These are phyloP conservation scores for Calameuta pallipes DNA, from an alignment of 2,888 invertebrate species.

Conservation along the genomic window DNA sequence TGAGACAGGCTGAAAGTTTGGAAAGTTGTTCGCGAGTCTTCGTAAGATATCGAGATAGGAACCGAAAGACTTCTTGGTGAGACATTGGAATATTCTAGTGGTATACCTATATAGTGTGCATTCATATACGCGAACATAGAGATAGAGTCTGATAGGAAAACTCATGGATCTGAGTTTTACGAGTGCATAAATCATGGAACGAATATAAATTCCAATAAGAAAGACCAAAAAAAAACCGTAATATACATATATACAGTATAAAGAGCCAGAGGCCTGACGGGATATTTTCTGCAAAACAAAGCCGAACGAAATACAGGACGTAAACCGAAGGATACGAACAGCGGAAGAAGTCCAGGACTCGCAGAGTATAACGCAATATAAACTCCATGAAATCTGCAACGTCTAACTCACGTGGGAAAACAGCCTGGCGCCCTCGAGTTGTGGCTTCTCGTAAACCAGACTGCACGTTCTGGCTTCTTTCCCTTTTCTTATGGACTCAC, in stretches of 20 bases:
- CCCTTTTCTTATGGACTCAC: neutral
- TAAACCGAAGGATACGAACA: neutral
- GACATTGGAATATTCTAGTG: neutral
- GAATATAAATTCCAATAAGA: neutral
- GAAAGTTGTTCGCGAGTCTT: neutral
- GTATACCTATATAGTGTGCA: neutral
- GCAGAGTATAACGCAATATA: slow-evolving; percentile 2
- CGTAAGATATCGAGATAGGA: neutral
- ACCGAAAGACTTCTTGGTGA: neutral
- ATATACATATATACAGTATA: neutral
- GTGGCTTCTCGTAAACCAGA: slow-evolving; percentile 2
- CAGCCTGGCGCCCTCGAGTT: neutral
- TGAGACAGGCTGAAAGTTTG: neutral
- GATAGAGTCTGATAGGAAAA: neutral
- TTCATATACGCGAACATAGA: neutral
- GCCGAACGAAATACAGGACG: neutral
- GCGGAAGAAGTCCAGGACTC: neutral
- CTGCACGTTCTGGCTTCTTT: neutral
- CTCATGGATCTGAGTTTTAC: neutral
- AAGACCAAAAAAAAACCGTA: neutral
- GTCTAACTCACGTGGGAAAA: slow-evolving; percentile 4
- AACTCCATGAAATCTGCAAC: slow-evolving; percentile 8
- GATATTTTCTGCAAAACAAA: neutral
- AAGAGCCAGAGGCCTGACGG: neutral
- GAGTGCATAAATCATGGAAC: neutral